A percentile compares a stretch with the other conserved stretches of the same genome.
These are phyloP conservation scores for Tragelaphus buxtoni DNA, from an alignment of 2,113 vertebrate genomes.

Conservation along the genomic window DNA sequence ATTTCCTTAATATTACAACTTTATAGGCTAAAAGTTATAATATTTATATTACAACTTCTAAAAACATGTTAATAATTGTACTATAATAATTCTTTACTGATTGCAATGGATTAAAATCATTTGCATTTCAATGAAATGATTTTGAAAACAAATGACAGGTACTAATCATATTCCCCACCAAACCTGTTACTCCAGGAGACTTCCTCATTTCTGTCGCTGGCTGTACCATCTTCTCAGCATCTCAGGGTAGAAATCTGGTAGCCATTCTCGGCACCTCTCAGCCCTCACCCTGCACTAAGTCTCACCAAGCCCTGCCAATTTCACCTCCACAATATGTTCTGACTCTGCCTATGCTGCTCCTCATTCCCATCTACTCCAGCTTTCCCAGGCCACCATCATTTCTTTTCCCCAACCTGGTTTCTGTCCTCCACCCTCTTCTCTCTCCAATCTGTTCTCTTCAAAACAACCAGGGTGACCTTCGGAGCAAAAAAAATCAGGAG, in stretches of 20 bases:
- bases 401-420: not conserved
- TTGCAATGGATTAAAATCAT: not conserved
- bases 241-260: not conserved
- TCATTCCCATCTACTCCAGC: not conserved
- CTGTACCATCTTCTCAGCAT: not conserved
- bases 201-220: not conserved
- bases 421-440: not conserved
- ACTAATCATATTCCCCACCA: not conserved
- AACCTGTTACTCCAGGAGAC: not conserved
- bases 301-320: not conserved
- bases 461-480: not conserved
- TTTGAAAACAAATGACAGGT: slow-evolving; percentile 33
- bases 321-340: not conserved
- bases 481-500: not conserved
- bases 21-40: not conserved
- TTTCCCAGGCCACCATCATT: not conserved
- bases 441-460: not conserved
- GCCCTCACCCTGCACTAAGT: not conserved
- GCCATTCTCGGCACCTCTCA: not conserved
- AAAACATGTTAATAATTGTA: not conserved
- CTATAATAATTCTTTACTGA: slow-evolving; percentile 3
- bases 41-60: not conserved
- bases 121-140: slow-evolving; percentile 20
- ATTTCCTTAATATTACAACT: not conserved
- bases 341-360: not conserved